Percentiles rank a stretch among this genome's conserved stretches.
Conservation (phyloP, 2,113 vertebrate genomes). For the Ctenomys sociabilis region DNA sequence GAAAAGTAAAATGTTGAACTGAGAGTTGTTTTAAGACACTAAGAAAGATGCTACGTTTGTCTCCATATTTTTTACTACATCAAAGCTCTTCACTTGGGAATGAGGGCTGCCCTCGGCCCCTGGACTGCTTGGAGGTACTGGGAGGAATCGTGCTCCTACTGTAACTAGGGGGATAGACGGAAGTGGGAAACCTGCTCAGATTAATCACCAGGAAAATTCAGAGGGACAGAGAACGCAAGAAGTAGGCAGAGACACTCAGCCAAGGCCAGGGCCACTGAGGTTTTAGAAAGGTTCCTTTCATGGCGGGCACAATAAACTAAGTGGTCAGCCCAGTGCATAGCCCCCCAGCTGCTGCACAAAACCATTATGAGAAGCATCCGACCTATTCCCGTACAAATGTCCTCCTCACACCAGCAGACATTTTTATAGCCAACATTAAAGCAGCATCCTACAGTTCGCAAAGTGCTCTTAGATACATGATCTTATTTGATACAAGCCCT, state of each 20-base stretch:
- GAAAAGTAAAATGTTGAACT: slow-evolving; percentile 40
- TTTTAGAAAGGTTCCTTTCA: neutral
- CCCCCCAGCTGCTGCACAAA: neutral
- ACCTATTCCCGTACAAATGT: neutral
- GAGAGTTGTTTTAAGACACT: slow-evolving; percentile 17
- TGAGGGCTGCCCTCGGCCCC: neutral
- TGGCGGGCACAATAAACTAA: neutral
- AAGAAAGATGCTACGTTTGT: neutral
- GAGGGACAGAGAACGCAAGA: neutral
- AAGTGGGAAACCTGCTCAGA: neutral
- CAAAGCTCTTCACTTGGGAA: neutral
- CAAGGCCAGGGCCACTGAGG: neutral
- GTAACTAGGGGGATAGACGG: neutral
- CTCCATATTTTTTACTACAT: neutral
- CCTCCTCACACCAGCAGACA: neutral
- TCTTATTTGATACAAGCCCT: neutral
- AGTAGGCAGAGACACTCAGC: neutral
- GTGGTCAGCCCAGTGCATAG: neutral
- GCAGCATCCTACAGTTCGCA: neutral
- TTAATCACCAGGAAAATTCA: neutral
- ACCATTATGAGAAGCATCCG: neutral
- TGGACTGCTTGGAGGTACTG: neutral
- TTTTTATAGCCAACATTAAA: neutral
- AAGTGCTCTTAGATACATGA: neutral
- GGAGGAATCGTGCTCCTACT: neutral